These are phyloP conservation scores for Malurus melanocephalus DNA, from an alignment of 2,113 vertebrate species.

Conservation along the genomic window DNA sequence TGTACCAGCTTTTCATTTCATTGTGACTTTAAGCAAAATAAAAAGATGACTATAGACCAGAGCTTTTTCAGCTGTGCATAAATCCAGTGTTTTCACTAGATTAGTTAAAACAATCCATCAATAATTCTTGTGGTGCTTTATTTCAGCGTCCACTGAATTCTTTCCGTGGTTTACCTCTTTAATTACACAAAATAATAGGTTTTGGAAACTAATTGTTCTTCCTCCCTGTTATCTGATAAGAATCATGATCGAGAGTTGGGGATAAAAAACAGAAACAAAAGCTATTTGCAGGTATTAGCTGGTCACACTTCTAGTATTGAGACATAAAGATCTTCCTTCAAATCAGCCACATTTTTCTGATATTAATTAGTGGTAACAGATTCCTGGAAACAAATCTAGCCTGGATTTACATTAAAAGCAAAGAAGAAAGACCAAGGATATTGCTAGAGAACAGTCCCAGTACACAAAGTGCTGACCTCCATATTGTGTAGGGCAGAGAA, in stretches of 20 bases:
- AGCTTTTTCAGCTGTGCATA: background rate
- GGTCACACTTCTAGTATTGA: background rate
- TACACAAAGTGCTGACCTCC: background rate
- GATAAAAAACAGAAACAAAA: background rate
- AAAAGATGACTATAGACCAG: background rate
- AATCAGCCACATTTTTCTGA: background rate
- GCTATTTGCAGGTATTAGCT: slow-evolving; percentile 1
- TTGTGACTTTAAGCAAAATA: background rate
- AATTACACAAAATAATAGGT: slow-evolving; percentile 32
- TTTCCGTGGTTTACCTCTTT: slow-evolving; percentile 21
- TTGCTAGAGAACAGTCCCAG: background rate
- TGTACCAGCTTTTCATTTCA: background rate
- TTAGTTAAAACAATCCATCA: background rate
- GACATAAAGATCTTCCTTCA: background rate
- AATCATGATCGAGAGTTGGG: background rate
- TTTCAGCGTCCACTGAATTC: background rate
- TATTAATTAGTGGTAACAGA: slow-evolving; percentile 16
- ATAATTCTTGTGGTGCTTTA: background rate
- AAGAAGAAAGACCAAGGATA: background rate
- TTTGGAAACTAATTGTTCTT: slow-evolving; percentile 7
- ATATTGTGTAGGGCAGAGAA: background rate
- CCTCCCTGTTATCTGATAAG: background rate
- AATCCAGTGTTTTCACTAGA: background rate
- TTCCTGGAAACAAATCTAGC: slow-evolving; percentile 3
- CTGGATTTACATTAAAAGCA: background rate